These are phyloP conservation scores for Euura saliciscinereae DNA, from an alignment of 1,140 invertebrate genomes.

Conservation along the genomic window DNA sequence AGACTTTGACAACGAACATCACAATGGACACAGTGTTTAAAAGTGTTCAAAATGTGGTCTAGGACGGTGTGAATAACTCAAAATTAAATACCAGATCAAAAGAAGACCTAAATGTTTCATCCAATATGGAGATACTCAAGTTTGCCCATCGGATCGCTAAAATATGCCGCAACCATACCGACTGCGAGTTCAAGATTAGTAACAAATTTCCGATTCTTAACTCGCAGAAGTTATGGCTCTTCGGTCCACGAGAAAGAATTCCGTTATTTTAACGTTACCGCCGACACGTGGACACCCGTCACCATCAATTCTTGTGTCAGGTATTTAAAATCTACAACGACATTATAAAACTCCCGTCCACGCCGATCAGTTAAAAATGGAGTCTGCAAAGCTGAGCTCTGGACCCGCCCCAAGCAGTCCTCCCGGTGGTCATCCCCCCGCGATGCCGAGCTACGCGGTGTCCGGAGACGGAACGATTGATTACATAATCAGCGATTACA, in stretches of 20 bases:
- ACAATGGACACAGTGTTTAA: background rate
- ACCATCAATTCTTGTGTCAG: background rate
- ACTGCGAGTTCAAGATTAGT: background rate
- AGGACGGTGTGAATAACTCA: background rate
- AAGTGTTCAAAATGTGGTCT: background rate
- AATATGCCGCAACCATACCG: background rate
- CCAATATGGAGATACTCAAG: background rate
- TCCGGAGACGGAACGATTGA: slow-evolving; percentile 59
- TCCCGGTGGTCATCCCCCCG: slow-evolving; percentile 38
- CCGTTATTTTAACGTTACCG: background rate
- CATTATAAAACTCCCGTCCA: background rate
- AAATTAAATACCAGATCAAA: background rate
- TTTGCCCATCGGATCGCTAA: background rate
- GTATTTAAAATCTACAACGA: background rate
- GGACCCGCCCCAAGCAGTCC: slow-evolving; percentile 33
- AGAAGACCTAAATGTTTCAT: background rate
- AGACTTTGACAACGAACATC: background rate
- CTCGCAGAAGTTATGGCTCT: slow-evolving; percentile 19
- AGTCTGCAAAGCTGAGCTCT: slow-evolving; percentile 42
- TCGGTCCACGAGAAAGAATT: slow-evolving; percentile 34
- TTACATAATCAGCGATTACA: slow-evolving; percentile 83
- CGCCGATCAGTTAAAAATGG: slow-evolving; percentile 30
- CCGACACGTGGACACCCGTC: background rate
- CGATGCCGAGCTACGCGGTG: slow-evolving; percentile 36
- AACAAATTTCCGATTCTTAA: background rate